Percentiles rank a stretch among this genome's conserved stretches.
Conservation (phyloP, 2,797 vertebrate species). For the Melanotaenia boesemani region DNA sequence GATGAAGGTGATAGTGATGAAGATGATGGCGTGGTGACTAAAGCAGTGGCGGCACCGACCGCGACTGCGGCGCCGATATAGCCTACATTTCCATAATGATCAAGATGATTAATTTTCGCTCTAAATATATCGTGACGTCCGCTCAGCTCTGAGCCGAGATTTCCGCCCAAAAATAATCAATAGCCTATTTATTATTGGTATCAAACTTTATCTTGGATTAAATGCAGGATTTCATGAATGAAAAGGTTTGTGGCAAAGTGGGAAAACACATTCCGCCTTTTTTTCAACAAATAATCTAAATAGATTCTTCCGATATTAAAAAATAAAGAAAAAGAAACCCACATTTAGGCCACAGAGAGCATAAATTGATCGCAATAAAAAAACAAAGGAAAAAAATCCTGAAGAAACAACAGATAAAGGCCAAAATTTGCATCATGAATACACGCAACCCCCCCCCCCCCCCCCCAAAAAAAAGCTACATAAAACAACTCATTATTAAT, state of each 20-base stretch:
- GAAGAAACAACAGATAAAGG: constrained; percentile 34
- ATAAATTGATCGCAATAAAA: constrained; percentile 39
- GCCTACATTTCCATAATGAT: constrained; percentile 65
- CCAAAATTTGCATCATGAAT: constrained; percentile 30
- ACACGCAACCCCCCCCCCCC: too few species aligned
- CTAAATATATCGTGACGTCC: constrained; percentile 66
- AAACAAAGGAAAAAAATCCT: background rate
- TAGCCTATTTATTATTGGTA: constrained; percentile 58
- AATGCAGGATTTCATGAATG: constrained; percentile 27
- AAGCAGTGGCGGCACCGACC: constrained; percentile 49
- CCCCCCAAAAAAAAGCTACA: too few species aligned
- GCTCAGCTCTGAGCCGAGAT: constrained; percentile 41
- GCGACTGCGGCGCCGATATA: constrained; percentile 25
- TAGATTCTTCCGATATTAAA: background rate
- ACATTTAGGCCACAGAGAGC: constrained; percentile 23
- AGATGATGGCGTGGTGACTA: constrained; percentile 70
- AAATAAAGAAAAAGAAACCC: background rate
- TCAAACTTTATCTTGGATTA: constrained; percentile 25
- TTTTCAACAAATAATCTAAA: background rate
- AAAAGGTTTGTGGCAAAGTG: constrained; percentile 23
- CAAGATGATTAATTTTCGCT: constrained; percentile 67
- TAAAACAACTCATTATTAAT: constrained; percentile 20
- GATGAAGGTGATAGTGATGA: constrained; percentile 73
- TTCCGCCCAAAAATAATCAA: constrained; percentile 60
- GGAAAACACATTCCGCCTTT: constrained; percentile 3